Conservation (phyloP, 2,797 vertebrate genomes). For the Eulemur rubriventer region DNA sequence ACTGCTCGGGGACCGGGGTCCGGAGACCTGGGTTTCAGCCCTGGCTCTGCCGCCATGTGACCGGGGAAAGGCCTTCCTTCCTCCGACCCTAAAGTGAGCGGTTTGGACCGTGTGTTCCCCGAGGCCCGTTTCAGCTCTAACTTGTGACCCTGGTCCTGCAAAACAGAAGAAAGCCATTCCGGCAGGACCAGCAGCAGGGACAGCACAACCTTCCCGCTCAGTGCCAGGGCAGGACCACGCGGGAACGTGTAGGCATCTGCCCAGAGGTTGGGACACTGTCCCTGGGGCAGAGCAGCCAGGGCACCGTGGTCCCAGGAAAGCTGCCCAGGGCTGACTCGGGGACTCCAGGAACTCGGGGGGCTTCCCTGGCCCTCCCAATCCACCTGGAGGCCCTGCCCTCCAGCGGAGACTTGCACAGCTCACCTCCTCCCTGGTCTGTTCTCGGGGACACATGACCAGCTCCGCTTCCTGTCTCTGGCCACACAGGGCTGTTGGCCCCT, state of each 20-base stretch:
- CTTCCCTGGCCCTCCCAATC: background rate
- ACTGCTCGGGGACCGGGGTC: accelerated
- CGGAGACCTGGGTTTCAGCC: background rate
- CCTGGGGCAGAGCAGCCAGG: background rate
- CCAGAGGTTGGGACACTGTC: background rate
- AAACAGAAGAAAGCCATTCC: background rate
- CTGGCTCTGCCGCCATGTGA: background rate
- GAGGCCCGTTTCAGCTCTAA: background rate
- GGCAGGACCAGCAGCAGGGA: accelerated
- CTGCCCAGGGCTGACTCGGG: no score
- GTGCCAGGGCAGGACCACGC: no score
- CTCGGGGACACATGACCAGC: accelerated
- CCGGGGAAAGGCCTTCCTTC: background rate
- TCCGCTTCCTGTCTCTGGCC: background rate
- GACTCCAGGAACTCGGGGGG: background rate
- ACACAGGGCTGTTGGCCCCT: no score
- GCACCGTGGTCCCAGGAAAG: background rate
- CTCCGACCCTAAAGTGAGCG: background rate
- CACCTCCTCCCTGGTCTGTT: background rate
- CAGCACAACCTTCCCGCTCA: background rate
- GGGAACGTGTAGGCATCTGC: background rate
- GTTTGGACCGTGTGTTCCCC: background rate
- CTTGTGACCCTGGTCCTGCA: background rate
- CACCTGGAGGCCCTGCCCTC: background rate
- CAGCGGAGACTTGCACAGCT: background rate